Base-by-base conservation (phyloP, 2,113 vertebrate species). In the Silurus asotus region DNA sequence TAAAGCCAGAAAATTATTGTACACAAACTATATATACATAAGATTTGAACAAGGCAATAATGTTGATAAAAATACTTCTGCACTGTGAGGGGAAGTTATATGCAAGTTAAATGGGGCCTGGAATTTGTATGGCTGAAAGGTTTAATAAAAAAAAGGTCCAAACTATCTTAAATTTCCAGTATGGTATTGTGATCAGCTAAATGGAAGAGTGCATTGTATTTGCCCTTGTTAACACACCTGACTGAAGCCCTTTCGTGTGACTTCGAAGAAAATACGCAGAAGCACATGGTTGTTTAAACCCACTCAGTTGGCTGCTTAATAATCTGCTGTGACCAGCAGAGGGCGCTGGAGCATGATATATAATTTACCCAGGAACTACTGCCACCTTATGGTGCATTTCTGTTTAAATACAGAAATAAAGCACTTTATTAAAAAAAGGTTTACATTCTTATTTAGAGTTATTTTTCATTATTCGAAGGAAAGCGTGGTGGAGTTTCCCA, bases 271-370 rank as follows among this genome's bases (percentile, higher is more conserved):
- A 28, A 25, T 15, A 37, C 1, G 6, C 8, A 5, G 2, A 56
- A 56, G 13, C 8, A 56, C 37, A 37, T 37, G 37, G 37, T 37
- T 23, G 48, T 51, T 0, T 23, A 13, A 53, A 53, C 13, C 0
- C 49, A 14, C 5, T 14, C 48, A n/a, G 7, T 17, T 49, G 51
- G 14, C n/a, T 28, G 7, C 15, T 4, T 8, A 77, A 56, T 56
- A 28, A 77, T 25, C 8, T 11, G 76, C 25, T 0, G 25, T 85
- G 70, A 49, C 58, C 82, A 28, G 62, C 70, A 89, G 88, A 76
- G 88, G 88, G 82, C 82, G 77, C 25, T 48, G 0, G 2, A 81
- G 53, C 28, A 51, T n/a, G 20, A 9, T 5, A 8, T 61, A 56
- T 20, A 56, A 7, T 3, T 45, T 37, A 10, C 20, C 59, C n/a